Conservation (phyloP, 2,113 vertebrate species). For the Caracal caracal region DNA sequence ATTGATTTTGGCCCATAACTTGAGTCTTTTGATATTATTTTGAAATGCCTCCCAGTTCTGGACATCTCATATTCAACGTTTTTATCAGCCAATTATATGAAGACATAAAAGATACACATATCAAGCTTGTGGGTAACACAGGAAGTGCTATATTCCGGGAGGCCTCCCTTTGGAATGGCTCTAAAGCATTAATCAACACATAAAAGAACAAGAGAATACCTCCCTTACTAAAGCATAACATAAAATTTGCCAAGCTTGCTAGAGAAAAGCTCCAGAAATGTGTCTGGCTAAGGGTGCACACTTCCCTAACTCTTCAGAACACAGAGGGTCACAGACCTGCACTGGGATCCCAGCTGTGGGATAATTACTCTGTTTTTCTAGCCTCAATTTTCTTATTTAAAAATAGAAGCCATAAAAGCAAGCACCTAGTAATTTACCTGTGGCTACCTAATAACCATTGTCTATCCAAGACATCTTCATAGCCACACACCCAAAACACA, state of each 20-base stretch:
- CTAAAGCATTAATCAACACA: constrained; percentile 54
- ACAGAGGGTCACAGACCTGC: background rate
- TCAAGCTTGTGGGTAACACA: constrained; percentile 59
- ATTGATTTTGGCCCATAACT: constrained; percentile 61
- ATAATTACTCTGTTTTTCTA: constrained; percentile 16
- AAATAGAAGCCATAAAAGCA: constrained; percentile 24
- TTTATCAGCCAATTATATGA: constrained; percentile 52
- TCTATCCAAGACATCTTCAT: background rate
- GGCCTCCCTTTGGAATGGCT: background rate
- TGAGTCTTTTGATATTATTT: constrained; percentile 62
- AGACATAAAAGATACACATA: constrained; percentile 55
- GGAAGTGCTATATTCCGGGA: constrained; percentile 42
- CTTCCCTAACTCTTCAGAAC: background rate
- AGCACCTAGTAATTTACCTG: background rate
- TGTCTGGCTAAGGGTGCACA: background rate
- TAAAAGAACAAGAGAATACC: constrained; percentile 44
- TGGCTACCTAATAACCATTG: background rate
- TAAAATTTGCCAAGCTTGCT: constrained; percentile 46
- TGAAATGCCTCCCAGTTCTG: constrained; percentile 55
- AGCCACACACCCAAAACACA: background rate
- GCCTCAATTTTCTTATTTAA: background rate
- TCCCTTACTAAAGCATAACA: constrained; percentile 50
- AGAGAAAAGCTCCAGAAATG: constrained; percentile 62
- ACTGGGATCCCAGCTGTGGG: background rate
- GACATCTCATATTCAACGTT: constrained; percentile 49